Evolutionary conservation across 2,113 vertebrate species (phyloP), one percentile per base, ranked within the genome.

Genomic region (Chitala chitala): DNA sequence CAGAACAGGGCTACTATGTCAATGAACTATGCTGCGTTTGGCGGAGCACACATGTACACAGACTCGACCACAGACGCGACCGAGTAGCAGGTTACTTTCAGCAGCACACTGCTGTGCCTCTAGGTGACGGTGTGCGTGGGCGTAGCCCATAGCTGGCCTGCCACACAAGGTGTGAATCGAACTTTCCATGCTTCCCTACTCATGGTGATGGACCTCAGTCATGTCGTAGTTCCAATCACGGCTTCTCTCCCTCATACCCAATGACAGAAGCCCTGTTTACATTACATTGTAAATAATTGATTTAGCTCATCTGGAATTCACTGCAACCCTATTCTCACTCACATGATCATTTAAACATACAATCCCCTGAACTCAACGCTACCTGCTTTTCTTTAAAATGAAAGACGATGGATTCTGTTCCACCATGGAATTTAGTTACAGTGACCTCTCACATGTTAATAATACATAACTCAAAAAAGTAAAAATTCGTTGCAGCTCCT

Each of bases 271-370:
- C 42, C 0, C 42, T 9, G 42, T 48, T 68, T 44, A 24, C 15
- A 42, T 22, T 6, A n/a, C 44, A 42, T 42, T 48, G 64, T 68
- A 24, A 24, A 68, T 68, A 46, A 48, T 68, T 42, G 64, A 68
- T 46, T 68, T 42, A 46, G 42, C 24, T 42, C 17, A 22, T 46
- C 10, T 68, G 22, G 64, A 44, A 42, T 68, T 68, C 12, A 10
- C 64, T 68, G 42, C 15, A 68, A n/a, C n/a, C n/a, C n/a, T n/a
- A n/a, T n/a, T n/a, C n/a, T n/a, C n/a, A n/a, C n/a, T n/a, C n/a
- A n/a, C 40, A 48, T 26, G 12, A 33, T 12, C 24, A 15, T 29
- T 10, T 33, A 15, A 68, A 55, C 53, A 22, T 6, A 55, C 53
- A 55, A n/a, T 22, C 53, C 17, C n/a, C n/a, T 2, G 53, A 55